Evolutionary conservation across 2,797 vertebrate genomes (phyloP).

Genomic region (Thamnophis elegans): DNA sequence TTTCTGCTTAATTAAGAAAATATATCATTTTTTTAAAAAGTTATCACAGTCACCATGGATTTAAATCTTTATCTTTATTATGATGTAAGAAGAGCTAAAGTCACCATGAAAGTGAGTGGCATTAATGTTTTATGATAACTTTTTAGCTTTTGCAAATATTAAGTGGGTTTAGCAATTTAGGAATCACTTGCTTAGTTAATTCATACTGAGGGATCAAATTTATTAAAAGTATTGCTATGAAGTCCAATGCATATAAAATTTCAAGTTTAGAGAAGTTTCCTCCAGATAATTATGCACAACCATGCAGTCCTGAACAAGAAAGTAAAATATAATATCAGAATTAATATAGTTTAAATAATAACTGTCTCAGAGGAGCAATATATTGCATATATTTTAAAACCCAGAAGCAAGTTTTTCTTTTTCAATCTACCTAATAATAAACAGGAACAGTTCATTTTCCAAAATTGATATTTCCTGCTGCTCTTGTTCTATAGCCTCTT

Average conservation of each 20-base stretch:
- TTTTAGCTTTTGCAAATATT: slow-evolving; percentile 35
- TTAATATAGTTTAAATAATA: not conserved
- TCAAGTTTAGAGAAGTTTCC: not conserved
- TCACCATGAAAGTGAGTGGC: not conserved
- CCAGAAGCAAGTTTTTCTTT: not conserved
- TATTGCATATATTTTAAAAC: not conserved
- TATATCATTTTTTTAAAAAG: not conserved
- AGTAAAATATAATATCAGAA: not conserved
- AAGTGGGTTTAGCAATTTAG: not conserved
- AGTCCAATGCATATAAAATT: not conserved
- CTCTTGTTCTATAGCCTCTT: not conserved
- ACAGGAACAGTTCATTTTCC: not conserved
- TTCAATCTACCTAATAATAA: not conserved
- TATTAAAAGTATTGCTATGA: not conserved
- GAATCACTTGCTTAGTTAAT: not conserved
- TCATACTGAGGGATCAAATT: not conserved
- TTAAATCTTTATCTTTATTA: slow-evolving; percentile 28
- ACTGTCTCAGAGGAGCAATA: not conserved
- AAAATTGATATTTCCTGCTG: not conserved
- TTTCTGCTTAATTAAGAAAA: slow-evolving; percentile 8
- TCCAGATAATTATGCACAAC: not conserved
- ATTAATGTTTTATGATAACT: slow-evolving; percentile 18
- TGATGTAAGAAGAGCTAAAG: not conserved
- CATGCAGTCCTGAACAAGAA: not conserved
- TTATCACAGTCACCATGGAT: not conserved